A percentile compares a stretch with the other conserved stretches of the same genome.
These are phyloP conservation scores for Plusia festucae DNA, from an alignment of 2,888 invertebrate species.

Conservation along the genomic window DNA sequence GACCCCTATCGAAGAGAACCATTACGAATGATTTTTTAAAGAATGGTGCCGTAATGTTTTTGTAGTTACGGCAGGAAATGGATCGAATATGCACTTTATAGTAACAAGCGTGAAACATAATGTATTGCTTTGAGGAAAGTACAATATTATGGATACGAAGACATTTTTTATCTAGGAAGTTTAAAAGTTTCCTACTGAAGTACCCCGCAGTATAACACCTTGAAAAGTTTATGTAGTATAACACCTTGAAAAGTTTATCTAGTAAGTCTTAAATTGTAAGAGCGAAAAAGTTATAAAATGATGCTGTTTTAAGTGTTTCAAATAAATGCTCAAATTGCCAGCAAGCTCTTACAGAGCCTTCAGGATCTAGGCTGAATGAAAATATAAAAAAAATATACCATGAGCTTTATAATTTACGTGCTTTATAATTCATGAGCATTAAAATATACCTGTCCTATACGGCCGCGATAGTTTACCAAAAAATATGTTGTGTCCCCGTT, in stretches of 20 bases:
- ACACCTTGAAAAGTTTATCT: too few species aligned
- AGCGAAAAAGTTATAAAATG: too few species aligned
- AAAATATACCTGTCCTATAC: constrained; percentile 52
- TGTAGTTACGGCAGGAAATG: constrained; percentile 57
- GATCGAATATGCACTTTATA: constrained; percentile 38
- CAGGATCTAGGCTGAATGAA: neutral
- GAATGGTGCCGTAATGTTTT: constrained; percentile 61
- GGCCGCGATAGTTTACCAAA: constrained; percentile 39
- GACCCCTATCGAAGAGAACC: constrained; percentile 52
- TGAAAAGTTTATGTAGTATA: too few species aligned
- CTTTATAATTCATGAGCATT: too few species aligned
- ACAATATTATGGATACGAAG: neutral
- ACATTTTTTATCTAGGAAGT: too few species aligned
- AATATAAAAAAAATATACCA: neutral
- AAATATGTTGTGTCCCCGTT: constrained; percentile 57
- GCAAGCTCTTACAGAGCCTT: neutral
- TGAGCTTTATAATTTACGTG: too few species aligned
- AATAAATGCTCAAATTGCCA: too few species aligned
- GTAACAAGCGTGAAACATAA: constrained; percentile 20
- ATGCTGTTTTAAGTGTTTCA: too few species aligned
- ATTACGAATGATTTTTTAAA: constrained; percentile 59
- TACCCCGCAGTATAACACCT: too few species aligned
- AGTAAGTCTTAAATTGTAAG: too few species aligned
- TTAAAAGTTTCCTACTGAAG: too few species aligned
- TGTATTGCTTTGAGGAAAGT: neutral